Base-by-base conservation (phyloP, 1,140 invertebrate species). In the Heliothis virescens region DNA sequence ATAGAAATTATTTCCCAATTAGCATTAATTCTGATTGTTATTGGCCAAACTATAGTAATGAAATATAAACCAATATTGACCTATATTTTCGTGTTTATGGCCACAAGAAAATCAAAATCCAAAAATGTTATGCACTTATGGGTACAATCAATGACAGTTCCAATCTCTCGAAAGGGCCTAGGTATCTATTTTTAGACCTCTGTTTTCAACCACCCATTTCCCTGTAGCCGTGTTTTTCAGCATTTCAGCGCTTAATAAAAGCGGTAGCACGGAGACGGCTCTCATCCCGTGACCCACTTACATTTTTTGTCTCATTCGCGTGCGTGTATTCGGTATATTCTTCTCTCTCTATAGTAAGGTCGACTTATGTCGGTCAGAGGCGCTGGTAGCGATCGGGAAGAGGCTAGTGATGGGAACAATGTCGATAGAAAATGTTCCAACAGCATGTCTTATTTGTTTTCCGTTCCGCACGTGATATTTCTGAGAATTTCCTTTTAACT, bases 261-360 rank as follows among this genome's bases (percentile, higher is more conserved):
- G 88, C 87, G 80, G 79, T 84, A 82, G 86, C 84, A 87, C 85
- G 81, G 89, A 90, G 90, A 90, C 88, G 80, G 84, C 86, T 90
- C 90, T 92, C 88, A 92, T 93, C 90, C 90, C 87, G 88, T 94
- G 93, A 94, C 93, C 93, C 86, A 94, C 87, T 92, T 94, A 89
- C 78, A 86, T 85, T n/a, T 76, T 85, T 67, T 80, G 69, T 89
- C 86, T 72, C 79, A 82, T 18, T 91, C 85, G 63, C 34, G 18
- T 83, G 11, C 15, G 12, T 12, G 26, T 3, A 15, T 15, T 57
- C 11, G 9, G 41, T 63, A 57, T 92, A 87, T 84, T 48, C 67
- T 18, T 93, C 91, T 84, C 84, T 86, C 2, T 92, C 86, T 82
- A 57, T 83, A 82, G 84, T 92, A 90, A 92, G 91, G 91, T 92